Percentiles rank a stretch among this genome's conserved stretches.
Conservation (phyloP, 2,888 invertebrate species). For the Micropterix aruncella region DNA sequence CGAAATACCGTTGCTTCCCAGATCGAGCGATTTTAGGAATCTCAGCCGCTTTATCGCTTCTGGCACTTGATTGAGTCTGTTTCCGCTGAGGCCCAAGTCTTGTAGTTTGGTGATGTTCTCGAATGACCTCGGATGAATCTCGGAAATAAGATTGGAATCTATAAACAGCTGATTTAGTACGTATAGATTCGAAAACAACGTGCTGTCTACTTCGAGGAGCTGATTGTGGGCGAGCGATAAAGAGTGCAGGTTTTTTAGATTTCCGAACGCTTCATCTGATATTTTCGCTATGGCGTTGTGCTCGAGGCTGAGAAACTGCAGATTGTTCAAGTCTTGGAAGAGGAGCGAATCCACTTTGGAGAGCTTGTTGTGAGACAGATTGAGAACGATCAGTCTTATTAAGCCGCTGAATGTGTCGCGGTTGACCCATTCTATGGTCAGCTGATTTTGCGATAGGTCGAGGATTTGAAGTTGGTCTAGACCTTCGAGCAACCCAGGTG, state of each 20-base stretch:
- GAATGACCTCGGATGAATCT: slow-evolving; percentile 55
- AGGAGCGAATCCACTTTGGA: slow-evolving; percentile 54
- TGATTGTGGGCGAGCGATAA: slow-evolving; percentile 60
- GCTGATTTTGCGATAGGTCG: slow-evolving; percentile 58
- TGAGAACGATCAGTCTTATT: slow-evolving; percentile 57
- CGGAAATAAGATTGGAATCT: slow-evolving; percentile 58
- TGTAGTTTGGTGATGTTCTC: slow-evolving; percentile 65
- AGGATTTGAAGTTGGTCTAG: slow-evolving; percentile 58
- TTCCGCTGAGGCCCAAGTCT: slow-evolving; percentile 63
- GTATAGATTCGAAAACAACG: slow-evolving; percentile 58
- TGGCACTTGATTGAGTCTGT: slow-evolving; percentile 55
- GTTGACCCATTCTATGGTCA: slow-evolving; percentile 66
- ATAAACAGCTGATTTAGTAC: slow-evolving; percentile 59
- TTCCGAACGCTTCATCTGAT: slow-evolving; percentile 58
- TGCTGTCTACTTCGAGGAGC: slow-evolving; percentile 50
- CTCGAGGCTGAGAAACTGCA: slow-evolving; percentile 63
- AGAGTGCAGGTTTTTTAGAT: slow-evolving; percentile 63
- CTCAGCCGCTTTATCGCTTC: slow-evolving; percentile 53
- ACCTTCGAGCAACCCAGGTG: slow-evolving; percentile 59
- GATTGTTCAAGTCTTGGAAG: slow-evolving; percentile 59
- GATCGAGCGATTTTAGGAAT: slow-evolving; percentile 61
- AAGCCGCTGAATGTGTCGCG: slow-evolving; percentile 64
- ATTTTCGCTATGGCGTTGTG: slow-evolving; percentile 55
- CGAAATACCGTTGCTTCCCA: slow-evolving; percentile 70
- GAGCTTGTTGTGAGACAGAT: slow-evolving; percentile 58